These are phyloP conservation scores for Carpatolechia fugitivella DNA, from an alignment of 2,888 invertebrate genomes.

Conservation along the genomic window DNA sequence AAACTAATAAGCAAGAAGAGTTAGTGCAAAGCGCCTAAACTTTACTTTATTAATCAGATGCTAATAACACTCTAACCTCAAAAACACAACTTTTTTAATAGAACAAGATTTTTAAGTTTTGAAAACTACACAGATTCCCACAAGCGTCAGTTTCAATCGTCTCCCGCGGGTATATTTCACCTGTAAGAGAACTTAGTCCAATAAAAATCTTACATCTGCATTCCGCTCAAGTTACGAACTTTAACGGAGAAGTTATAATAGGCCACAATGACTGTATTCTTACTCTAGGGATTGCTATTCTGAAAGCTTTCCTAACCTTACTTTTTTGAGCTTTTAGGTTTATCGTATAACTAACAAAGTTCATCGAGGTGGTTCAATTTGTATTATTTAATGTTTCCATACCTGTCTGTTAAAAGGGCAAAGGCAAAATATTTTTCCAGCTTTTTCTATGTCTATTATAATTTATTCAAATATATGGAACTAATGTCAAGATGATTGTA, in stretches of 20 bases:
- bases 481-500: no score
- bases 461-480: no score
- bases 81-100: background rate
- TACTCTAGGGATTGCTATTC: background rate
- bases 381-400: no score
- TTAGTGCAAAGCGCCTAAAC: no score
- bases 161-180: slow-evolving; percentile 27
- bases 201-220: slow-evolving; percentile 27
- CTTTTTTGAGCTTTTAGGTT: no score
- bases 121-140: background rate
- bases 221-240: slow-evolving; percentile 28
- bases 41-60: no score
- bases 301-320: background rate
- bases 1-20: no score
- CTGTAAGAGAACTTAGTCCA: slow-evolving; percentile 23
- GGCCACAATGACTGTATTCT: slow-evolving; percentile 36
- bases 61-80: background rate
- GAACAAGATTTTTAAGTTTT: background rate
- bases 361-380: no score
- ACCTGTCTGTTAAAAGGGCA: no score
- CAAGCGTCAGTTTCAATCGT: slow-evolving; percentile 8
- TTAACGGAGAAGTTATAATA: slow-evolving; percentile 41
- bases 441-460: no score
- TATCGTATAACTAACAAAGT: no score
- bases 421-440: no score